A percentile compares a stretch with the other conserved stretches of the same genome.
phyloP scores from a whole-genome alignment of 2,113 vertebrate genomes.

The Sceloporus undulatus region DNA sequence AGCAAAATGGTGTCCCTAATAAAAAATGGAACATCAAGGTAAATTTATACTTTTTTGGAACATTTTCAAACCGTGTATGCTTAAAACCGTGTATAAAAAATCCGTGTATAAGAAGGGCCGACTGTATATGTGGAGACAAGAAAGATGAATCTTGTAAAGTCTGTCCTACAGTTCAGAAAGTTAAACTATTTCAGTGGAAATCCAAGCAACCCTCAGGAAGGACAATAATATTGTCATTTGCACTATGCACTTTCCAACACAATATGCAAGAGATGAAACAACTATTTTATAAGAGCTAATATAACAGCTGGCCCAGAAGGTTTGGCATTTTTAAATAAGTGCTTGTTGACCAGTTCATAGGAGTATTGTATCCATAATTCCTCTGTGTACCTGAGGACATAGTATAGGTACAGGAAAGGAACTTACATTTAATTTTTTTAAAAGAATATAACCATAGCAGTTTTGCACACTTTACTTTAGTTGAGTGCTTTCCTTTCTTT shows the following conservation, averaged over 20 bases:
- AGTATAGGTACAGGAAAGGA: background rate
- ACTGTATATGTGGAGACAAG: conserved; percentile 8
- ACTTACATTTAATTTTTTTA: background rate
- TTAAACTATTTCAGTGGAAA: conserved; percentile 23
- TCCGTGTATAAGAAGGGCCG: too few relatives aligned
- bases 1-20: too few relatives aligned
- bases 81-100: too few relatives aligned
- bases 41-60: too few relatives aligned
- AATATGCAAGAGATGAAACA: conserved; percentile 37
- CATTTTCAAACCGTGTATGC: too few relatives aligned
- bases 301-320: conserved; percentile 30
- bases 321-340: conserved; percentile 43
- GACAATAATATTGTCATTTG: conserved; percentile 57
- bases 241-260: conserved; percentile 66
- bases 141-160: conserved; percentile 3
- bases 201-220: conserved; percentile 26
- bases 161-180: conserved; percentile 4
- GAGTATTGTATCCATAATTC: conserved; percentile 42
- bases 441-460: background rate
- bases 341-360: conserved; percentile 39
- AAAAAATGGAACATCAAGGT: too few relatives aligned
- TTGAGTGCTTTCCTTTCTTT: conserved; percentile 24
- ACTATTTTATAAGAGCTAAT: background rate
- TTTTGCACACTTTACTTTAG: conserved; percentile 43
- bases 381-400: conserved; percentile 17